Evolutionary conservation across 92 coral and sea anemone genomes (phyloP).

Genomic region (Hydrozoanthus gracilis): DNA sequence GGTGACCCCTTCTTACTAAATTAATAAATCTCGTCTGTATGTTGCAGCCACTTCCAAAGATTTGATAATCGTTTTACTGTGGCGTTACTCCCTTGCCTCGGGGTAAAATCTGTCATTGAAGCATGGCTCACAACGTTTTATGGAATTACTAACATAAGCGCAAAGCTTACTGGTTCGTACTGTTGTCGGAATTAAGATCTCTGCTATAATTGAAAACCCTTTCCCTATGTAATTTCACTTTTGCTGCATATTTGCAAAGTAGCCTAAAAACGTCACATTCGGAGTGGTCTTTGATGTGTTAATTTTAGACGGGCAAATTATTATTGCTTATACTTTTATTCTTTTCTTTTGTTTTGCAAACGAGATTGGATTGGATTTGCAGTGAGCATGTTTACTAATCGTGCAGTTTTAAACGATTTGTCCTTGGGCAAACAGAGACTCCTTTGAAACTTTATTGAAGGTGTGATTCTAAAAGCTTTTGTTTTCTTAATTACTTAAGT

Average conservation of each 20-base stretch:
- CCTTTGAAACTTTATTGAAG: constrained; percentile 33
- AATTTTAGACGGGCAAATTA: constrained; percentile 23
- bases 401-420: constrained; percentile 24
- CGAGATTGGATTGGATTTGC: constrained; percentile 37
- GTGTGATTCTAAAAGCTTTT: constrained; percentile 9
- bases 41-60: background rate
- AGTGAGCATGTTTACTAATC: constrained; percentile 36
- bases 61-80: background rate
- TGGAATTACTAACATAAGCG: background rate
- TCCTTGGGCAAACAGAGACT: constrained; percentile 29
- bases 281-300: constrained; percentile 32
- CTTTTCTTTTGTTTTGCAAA: constrained; percentile 39
- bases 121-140: background rate
- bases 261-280: background rate
- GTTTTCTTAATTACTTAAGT: constrained; percentile 29
- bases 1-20: background rate
- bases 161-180: background rate
- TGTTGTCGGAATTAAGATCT: background rate
- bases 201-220: too few relatives aligned
- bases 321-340: constrained; percentile 13
- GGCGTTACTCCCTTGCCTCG: background rate
- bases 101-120: background rate
- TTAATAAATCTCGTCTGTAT: background rate
- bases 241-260: background rate
- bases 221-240: background rate